phyloP scores from a whole-genome alignment of 2,113 vertebrate species.

The Sphyrna mokarran region DNA sequence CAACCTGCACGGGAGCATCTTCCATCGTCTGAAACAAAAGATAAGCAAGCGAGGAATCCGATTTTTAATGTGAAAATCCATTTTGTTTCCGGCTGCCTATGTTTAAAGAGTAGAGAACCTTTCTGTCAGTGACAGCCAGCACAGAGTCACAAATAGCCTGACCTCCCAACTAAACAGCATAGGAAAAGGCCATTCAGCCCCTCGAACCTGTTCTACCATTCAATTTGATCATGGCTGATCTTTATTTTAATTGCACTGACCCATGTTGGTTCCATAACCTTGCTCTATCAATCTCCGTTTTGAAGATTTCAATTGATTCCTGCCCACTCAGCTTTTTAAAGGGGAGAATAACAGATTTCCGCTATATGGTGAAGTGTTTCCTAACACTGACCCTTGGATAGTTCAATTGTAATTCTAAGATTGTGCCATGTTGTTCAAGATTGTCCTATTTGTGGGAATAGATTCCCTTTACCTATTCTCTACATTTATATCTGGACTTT shows the following conservation, averaged over 20 bases:
- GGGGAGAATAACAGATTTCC: too few species aligned
- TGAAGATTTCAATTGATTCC: not conserved
- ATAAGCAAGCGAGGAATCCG: not conserved
- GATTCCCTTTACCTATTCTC: too few species aligned
- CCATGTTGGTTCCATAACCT: not conserved
- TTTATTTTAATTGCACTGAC: not conserved
- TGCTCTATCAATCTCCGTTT: not conserved
- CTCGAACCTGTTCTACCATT: not conserved
- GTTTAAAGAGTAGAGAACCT: not conserved
- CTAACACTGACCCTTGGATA: too few species aligned
- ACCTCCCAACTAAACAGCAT: not conserved
- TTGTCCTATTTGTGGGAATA: too few species aligned
- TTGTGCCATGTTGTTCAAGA: too few species aligned
- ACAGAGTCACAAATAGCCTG: not conserved
- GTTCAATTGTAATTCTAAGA: too few species aligned
- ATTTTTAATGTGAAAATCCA: not conserved
- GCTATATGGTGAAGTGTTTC: too few species aligned
- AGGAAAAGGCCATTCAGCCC: not conserved
- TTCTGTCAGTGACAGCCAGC: not conserved
- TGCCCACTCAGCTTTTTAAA: not conserved
- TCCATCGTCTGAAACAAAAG: slow-evolving; percentile 32
- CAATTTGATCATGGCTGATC: not conserved
- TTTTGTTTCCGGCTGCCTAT: not conserved
- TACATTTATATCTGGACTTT: too few species aligned
- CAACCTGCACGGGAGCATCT: slow-evolving; percentile 10